Conservation (phyloP, 2,888 invertebrate genomes). For the Drosophila recens region DNA sequence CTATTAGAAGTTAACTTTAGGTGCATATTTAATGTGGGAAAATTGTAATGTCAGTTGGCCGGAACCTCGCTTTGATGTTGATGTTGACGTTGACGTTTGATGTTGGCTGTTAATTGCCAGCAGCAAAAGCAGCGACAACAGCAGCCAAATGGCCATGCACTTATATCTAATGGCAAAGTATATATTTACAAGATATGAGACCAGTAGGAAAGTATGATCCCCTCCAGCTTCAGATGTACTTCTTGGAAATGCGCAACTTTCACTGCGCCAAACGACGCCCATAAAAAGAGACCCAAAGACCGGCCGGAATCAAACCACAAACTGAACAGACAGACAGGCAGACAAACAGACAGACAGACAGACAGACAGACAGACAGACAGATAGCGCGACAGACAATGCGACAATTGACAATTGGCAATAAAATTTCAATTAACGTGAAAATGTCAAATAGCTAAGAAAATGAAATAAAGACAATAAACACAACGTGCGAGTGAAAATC, state of each 20-base stretch:
- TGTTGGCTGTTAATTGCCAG: constrained; percentile 23
- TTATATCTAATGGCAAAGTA: constrained; percentile 60
- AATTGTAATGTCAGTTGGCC: constrained; percentile 57
- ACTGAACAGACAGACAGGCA: constrained; percentile 14
- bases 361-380: constrained; percentile 4
- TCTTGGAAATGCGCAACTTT: constrained; percentile 72
- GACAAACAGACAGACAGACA: constrained; percentile 18
- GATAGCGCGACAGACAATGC: constrained; percentile 20
- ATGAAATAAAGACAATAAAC: constrained; percentile 34
- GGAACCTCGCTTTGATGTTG: constrained; percentile 62
- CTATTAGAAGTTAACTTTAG: constrained; percentile 42
- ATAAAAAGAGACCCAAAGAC: constrained; percentile 53
- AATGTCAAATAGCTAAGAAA: constrained; percentile 49
- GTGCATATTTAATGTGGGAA: constrained; percentile 76
- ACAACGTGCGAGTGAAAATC: constrained; percentile 32
- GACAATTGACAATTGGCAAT: constrained; percentile 74
- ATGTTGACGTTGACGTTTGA: constrained; percentile 17
- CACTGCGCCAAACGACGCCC: constrained; percentile 70
- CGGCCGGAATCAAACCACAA: constrained; percentile 29
- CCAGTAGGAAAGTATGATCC: constrained; percentile 17
- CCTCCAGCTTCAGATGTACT: constrained; percentile 33
- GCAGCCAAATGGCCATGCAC: constrained; percentile 53
- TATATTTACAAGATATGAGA: constrained; percentile 37
- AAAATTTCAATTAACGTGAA: constrained; percentile 70
- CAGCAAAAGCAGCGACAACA: constrained; percentile 12